Evolutionary conservation across 2,888 invertebrate species (phyloP), one percentile per base, ranked within the genome.

Genomic region (Stenoptilia bipunctidactyla): DNA sequence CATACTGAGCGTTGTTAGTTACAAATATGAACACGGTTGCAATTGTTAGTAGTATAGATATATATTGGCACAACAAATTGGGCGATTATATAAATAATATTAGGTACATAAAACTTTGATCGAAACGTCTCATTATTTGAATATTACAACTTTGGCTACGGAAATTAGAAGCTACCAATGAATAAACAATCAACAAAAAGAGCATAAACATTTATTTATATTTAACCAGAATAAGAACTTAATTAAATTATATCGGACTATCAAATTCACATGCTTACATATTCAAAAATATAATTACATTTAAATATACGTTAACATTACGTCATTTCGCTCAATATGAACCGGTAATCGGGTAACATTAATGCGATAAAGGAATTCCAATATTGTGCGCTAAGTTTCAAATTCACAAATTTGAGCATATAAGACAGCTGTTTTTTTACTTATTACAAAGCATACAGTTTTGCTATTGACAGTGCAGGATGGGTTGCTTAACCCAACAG

Each of bases 371-470:
- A 70, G 63, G 61, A 56, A 50, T 68, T 75, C 67, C 63, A 73
- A 74, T 74, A 76, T 80, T 83, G 82, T 83, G 82, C 82, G 82
- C 76, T 77, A 77, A 76, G 79, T 80, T 77, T 68, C 79, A 71
- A 68, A 64, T 76, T 77, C 74, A 79, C 74, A 72, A 67, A 68
- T 68, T 83, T 83, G 82, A 83, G 82, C 82, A 80, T 77, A 55
- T 62, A 66, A 66, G 80, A 82, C 80, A 83, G 80, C 69, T 72
- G 77, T 74, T 62, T 68, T 61, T 67, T 66, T 71, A 63, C 65
- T 20, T 20, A 20, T 2, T 30, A 30, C 65, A 68, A 75, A 79
- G 72, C 76, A 68, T 69, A 69, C 53, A 77, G 80, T 80, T 82
- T 83, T 83, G 82, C 82, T 83, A 83, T 82, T 82, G 82, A 82